A percentile compares a stretch with the other conserved stretches of the same genome.
These are phyloP conservation scores for Xenopus petersii DNA, from an alignment of 2,797 vertebrate genomes.

Conservation along the genomic window DNA sequence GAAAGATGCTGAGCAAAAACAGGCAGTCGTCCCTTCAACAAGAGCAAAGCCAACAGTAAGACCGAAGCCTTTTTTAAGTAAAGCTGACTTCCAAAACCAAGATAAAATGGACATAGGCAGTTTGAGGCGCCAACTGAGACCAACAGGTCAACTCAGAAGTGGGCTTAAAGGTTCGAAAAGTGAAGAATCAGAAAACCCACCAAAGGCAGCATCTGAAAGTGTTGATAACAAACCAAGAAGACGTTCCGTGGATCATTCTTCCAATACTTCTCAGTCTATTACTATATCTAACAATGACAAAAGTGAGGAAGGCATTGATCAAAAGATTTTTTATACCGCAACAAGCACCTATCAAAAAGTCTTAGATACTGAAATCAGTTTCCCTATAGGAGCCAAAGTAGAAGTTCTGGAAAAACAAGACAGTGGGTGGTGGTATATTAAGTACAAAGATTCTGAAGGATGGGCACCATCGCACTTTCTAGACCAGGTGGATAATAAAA, in stretches of 20 bases:
- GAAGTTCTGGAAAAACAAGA: slow-evolving; percentile 91
- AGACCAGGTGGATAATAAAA: slow-evolving; percentile 72
- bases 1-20: slow-evolving; percentile 71
- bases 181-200: slow-evolving; percentile 86
- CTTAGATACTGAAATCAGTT: slow-evolving; percentile 92
- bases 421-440: slow-evolving; percentile 98
- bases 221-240: slow-evolving; percentile 70
- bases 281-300: slow-evolving; percentile 72
- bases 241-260: slow-evolving; percentile 80
- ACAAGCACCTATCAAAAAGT: slow-evolving; percentile 89
- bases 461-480: slow-evolving; percentile 96
- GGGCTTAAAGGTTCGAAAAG: slow-evolving; percentile 79
- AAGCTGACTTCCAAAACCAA: slow-evolving; percentile 85
- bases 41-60: slow-evolving; percentile 90
- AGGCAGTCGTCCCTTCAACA: slow-evolving; percentile 77
- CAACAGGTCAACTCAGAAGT: slow-evolving; percentile 82
- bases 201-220: slow-evolving; percentile 75
- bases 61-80: slow-evolving; percentile 89
- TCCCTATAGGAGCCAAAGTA: slow-evolving; percentile 85
- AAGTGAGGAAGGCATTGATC: slow-evolving; percentile 76
- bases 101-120: slow-evolving; percentile 93
- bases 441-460: slow-evolving; percentile 82
- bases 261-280: slow-evolving; percentile 50
- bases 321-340: slow-evolving; percentile 72
- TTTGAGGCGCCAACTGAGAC: slow-evolving; percentile 87